Percentiles rank a stretch among this genome's conserved stretches.
Conservation (phyloP, 2,113 vertebrate species). For the Nibea albiflora region DNA sequence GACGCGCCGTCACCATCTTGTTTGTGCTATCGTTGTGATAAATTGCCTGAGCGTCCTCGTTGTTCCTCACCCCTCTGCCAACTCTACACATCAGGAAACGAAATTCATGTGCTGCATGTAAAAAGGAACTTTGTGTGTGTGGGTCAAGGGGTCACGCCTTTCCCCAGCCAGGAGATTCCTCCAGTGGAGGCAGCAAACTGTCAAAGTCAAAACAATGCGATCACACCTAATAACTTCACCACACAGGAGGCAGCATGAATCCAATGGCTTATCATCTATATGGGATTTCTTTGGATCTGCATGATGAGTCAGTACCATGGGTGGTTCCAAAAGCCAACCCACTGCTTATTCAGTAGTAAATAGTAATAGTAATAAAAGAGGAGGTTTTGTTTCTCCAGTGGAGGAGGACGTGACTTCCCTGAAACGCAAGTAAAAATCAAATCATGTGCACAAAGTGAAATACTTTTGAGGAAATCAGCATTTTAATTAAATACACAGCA, state of each 20-base stretch:
- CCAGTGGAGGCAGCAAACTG: slow-evolving; percentile 22
- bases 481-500: background rate
- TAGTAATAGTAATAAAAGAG: background rate
- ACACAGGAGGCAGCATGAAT: background rate
- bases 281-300: background rate
- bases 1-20: slow-evolving; percentile 34
- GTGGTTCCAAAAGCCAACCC: background rate
- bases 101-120: slow-evolving; percentile 79
- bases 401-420: background rate
- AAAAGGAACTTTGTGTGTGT: slow-evolving; percentile 68
- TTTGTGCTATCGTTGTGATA: slow-evolving; percentile 55
- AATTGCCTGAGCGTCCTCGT: slow-evolving; percentile 56
- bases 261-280: background rate
- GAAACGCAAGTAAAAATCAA: background rate
- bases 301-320: background rate
- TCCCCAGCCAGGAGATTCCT: slow-evolving; percentile 56
- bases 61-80: slow-evolving; percentile 70
- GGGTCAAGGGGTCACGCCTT: slow-evolving; percentile 69
- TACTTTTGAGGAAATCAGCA: background rate
- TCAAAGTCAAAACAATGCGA: background rate
- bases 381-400: accelerated
- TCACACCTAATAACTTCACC: background rate
- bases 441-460: background rate
- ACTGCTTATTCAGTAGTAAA: background rate
- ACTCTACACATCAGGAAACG: slow-evolving; percentile 64